phyloP scores from a whole-genome alignment of 1,140 invertebrate genomes.

The Bicyclus anynana region DNA sequence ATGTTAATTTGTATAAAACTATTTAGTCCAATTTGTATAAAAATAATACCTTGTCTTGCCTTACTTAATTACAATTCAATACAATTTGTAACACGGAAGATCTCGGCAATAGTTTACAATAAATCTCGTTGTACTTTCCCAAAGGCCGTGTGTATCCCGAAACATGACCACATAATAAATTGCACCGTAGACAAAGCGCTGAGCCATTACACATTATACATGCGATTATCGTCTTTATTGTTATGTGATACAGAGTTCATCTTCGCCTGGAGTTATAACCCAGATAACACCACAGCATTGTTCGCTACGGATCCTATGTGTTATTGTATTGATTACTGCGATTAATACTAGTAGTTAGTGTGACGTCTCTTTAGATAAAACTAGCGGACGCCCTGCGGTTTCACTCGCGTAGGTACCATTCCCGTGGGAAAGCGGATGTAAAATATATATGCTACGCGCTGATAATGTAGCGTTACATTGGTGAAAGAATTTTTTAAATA shows the following conservation, averaged over 20 bases:
- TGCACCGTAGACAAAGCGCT: conserved; percentile 4
- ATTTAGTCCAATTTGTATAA: too few relatives aligned
- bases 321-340: not conserved
- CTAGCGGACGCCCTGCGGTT: too few relatives aligned
- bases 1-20: too few relatives aligned
- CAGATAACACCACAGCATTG: not conserved
- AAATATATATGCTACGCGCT: too few relatives aligned
- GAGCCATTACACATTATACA: not conserved
- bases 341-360: not conserved
- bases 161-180: conserved; percentile 7
- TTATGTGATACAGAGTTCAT: not conserved
- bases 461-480: too few relatives aligned
- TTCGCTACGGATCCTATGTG: not conserved
- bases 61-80: too few relatives aligned
- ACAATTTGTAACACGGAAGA: too few relatives aligned
- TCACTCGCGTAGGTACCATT: too few relatives aligned
- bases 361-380: not conserved
- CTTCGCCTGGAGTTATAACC: not conserved
- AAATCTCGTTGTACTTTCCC: not conserved
- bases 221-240: not conserved
- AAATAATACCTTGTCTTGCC: too few relatives aligned
- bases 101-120: too few relatives aligned
- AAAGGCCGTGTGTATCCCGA: not conserved
- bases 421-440: too few relatives aligned
- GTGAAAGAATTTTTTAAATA: too few relatives aligned